phyloP scores from a whole-genome alignment of 2,888 invertebrate species.

The Lasioglossum malachurum region DNA sequence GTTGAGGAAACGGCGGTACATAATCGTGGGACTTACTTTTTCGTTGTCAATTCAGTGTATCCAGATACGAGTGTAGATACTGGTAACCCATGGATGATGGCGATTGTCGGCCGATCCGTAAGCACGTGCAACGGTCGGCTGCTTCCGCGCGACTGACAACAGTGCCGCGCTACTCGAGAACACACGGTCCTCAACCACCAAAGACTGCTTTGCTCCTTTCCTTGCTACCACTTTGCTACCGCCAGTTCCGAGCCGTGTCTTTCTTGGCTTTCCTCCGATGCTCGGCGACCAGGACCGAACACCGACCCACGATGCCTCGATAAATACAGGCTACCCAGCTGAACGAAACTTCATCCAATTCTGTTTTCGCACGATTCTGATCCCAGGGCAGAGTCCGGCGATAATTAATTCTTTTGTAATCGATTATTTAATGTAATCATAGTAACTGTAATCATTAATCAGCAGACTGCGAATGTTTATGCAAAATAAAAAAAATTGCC shows the following conservation, averaged over 20 bases:
- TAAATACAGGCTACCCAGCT: neutral
- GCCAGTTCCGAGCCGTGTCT: conserved; percentile 28
- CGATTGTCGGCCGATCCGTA: conserved; percentile 42
- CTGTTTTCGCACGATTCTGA: neutral
- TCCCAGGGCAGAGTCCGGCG: too few relatives aligned
- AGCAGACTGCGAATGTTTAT: too few relatives aligned
- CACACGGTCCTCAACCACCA: conserved; percentile 48
- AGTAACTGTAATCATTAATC: too few relatives aligned
- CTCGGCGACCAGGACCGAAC: conserved; percentile 26
- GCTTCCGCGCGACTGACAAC: conserved; percentile 74
- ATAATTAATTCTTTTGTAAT: too few relatives aligned
- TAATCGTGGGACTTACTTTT: conserved; percentile 46
- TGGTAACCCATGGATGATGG: conserved; percentile 71
- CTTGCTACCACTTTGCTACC: conserved; percentile 41
- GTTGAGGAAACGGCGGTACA: neutral
- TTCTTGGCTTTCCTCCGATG: conserved; percentile 31
- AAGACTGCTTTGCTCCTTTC: conserved; percentile 49
- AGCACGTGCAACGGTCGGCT: conserved; percentile 73
- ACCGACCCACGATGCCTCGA: neutral
- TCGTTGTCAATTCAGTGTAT: conserved; percentile 49
- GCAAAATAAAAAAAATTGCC: too few relatives aligned
- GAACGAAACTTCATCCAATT: neutral
- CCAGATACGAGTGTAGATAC: conserved; percentile 51
- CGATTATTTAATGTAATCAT: too few relatives aligned
- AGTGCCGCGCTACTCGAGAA: conserved; percentile 52